Conservation (phyloP, 2,797 vertebrate species). For the Melanotaenia trifasciata region DNA sequence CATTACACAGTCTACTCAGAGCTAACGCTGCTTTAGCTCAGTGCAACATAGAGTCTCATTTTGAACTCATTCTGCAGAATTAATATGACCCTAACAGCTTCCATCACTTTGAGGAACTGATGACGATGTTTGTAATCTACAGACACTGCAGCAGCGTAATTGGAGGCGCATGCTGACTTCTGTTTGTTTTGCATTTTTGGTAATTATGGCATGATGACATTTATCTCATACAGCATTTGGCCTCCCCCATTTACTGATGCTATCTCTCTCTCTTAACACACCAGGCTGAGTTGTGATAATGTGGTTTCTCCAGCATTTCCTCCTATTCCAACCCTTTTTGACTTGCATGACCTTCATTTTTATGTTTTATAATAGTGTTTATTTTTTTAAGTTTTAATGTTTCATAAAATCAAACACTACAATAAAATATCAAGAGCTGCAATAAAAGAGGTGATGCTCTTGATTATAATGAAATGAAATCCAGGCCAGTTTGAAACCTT, state of each 20-base stretch:
- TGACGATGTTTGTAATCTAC: background rate
- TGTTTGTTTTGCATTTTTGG: constrained; percentile 40
- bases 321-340: background rate
- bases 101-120: background rate
- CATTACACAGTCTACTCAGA: background rate
- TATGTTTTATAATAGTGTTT: background rate
- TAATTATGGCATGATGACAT: constrained; percentile 35
- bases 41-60: background rate
- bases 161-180: constrained; percentile 29
- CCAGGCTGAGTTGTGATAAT: constrained; percentile 17
- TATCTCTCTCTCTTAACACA: constrained; percentile 56
- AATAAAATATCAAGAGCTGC: too few species aligned
- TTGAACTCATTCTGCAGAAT: background rate
- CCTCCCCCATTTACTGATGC: constrained; percentile 61
- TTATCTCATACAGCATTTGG: constrained; percentile 55
- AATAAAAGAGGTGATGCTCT: too few species aligned
- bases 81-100: background rate
- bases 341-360: background rate
- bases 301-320: background rate
- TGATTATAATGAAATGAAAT: background rate
- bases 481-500: background rate
- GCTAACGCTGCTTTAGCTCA: background rate
- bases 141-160: constrained; percentile 5
- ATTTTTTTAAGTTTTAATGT: background rate
- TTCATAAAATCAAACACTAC: too few species aligned